Evolutionary conservation across 2,113 vertebrate genomes (phyloP).

Genomic region (Climacteris rufus): DNA sequence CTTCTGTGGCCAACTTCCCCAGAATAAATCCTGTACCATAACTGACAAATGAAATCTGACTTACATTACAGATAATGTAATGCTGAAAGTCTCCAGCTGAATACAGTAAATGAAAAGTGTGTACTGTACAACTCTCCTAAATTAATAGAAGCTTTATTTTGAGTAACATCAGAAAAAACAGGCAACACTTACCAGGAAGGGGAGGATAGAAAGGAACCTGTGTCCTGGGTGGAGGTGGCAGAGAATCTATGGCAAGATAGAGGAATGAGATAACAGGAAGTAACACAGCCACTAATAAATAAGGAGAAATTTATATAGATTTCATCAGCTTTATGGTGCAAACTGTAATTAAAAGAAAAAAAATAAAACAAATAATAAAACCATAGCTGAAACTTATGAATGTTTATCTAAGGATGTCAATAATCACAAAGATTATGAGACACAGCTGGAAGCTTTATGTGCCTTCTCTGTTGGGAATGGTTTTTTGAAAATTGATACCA

Average conservation of each 20-base stretch:
- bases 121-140: not conserved
- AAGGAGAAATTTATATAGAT: not conserved
- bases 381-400: not conserved
- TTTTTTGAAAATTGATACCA: not conserved
- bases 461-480: accelerated
- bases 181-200: not conserved
- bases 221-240: not conserved
- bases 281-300: not conserved
- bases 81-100: not conserved
- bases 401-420: not conserved
- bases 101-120: not conserved
- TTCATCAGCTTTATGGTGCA: not conserved
- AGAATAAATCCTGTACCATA: not conserved
- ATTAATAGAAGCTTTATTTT: not conserved
- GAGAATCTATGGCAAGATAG: not conserved
- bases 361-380: not conserved
- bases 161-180: not conserved
- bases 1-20: not conserved
- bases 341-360: not conserved
- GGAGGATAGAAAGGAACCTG: not conserved
- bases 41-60: not conserved
- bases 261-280: not conserved
- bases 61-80: not conserved
- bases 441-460: not conserved
- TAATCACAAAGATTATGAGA: not conserved